These are phyloP conservation scores for Ianthella basta DNA, from an alignment of 37 sponge, comb jelly and placozoan genomes.

Conservation along the genomic window DNA sequence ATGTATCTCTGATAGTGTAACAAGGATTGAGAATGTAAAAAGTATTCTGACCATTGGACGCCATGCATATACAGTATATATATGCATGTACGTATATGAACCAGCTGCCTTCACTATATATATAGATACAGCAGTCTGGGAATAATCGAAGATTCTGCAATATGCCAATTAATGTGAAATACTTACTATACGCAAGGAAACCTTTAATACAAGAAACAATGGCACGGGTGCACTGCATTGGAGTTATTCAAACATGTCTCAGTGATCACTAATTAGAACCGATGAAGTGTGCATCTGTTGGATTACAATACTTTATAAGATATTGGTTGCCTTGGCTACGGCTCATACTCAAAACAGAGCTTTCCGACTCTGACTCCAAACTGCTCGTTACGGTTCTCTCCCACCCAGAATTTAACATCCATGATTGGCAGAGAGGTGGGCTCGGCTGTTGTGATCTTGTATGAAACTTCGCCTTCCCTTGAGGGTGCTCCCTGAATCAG, in stretches of 20 bases:
- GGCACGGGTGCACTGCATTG: not conserved
- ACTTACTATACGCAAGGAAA: not conserved
- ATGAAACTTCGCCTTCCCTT: too few species aligned
- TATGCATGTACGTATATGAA: too few species aligned
- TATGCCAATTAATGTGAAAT: not conserved
- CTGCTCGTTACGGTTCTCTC: not conserved
- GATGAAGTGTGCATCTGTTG: not conserved
- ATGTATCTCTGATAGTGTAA: too few species aligned
- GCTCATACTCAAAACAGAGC: conserved; percentile 1
- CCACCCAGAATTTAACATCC: not conserved
- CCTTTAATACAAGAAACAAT: conserved; percentile 16
- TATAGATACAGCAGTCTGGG: too few species aligned
- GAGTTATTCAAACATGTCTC: conserved; percentile 23
- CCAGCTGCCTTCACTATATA: too few species aligned
- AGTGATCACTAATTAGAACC: conserved; percentile 20
- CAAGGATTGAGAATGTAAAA: too few species aligned
- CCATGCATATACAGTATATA: too few species aligned
- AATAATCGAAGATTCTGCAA: not conserved
- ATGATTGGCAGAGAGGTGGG: conserved; percentile 5
- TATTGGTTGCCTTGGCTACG: not conserved
- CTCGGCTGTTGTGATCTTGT: too few species aligned
- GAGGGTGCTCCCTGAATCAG: too few species aligned
- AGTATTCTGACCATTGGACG: too few species aligned
- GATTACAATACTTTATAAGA: not conserved
- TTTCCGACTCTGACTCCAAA: not conserved